Evolutionary conservation across 2,888 invertebrate genomes (phyloP).

Genomic region (Drosophila trichaetosa): DNA sequence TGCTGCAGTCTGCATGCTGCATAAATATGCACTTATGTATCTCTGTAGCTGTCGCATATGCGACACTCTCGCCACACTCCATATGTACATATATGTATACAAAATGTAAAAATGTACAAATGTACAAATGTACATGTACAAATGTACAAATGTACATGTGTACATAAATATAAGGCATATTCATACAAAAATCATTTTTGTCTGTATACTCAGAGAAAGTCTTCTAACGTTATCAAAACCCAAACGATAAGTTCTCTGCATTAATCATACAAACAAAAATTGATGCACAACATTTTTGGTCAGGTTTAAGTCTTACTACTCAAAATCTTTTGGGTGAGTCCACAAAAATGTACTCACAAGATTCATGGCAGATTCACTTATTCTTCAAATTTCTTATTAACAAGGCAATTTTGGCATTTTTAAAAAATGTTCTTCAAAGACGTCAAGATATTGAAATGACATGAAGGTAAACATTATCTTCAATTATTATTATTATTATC

Average conservation of each 20-base stretch:
- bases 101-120: background rate
- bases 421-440: background rate
- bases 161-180: background rate
- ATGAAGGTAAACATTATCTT: background rate
- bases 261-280: background rate
- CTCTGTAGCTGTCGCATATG: background rate
- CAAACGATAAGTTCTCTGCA: background rate
- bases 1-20: constrained; percentile 8
- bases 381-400: background rate
- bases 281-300: background rate
- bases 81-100: background rate
- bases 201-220: background rate
- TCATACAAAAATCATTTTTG: background rate
- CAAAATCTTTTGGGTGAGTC: background rate
- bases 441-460: background rate
- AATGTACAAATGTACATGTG: background rate
- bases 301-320: background rate
- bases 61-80: background rate
- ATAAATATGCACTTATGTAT: background rate
- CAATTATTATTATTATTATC: background rate
- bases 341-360: background rate
- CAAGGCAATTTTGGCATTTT: no score
- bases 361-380: background rate
- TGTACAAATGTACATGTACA: background rate
- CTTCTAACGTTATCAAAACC: background rate